Evolutionary conservation across 2,797 vertebrate species (phyloP), one percentile per base, ranked within the genome.

Genomic region (Chelon auratus): DNA sequence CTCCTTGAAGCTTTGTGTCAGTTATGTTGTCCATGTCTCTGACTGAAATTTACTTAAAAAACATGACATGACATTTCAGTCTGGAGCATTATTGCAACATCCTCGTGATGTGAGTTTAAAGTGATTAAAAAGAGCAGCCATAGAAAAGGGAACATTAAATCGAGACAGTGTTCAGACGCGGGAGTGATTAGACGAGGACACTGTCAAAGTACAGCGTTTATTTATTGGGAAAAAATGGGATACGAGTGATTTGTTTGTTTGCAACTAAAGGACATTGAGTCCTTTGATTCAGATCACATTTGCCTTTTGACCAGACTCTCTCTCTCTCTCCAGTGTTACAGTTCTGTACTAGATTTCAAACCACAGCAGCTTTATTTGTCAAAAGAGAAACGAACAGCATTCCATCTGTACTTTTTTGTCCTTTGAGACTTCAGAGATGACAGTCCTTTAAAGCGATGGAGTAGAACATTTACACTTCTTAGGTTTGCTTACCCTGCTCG

Each of bases 401-500:
- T 52, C 52, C 50, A 50, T 55, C 55, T 67, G 2, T 3, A 9
- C 15, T 22, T 10, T 24, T 39, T 45, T 65, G n/a, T 3, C 2
- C 14, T 48, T n/a, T 48, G 22, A 53, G 53, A 65, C 52, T 72
- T 69, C 56, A 22, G 45, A 39, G 50, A 66, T 56, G 62, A 62
- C 60, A 73, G 24, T 62, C 40, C 39, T 77, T 75, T 57, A 62
- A 75, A 76, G 58, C 20, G 24, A 33, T 33, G 7, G 30, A 33
- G 45, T 57, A 64, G 54, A 63, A 72, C 57, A 63, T 68, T 62
- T 73, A 18, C 62, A 65, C 68, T 61, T 64, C 58, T 80, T 57
- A 57, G 61, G 52, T 65, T 57, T 68, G 40, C 45, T 66, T 39
- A 40, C 18, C 59, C 26, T 45, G 54, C 54, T 30, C 24, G 50